Percentiles rank a stretch among this genome's conserved stretches.
Evolutionary conservation across 1,140 invertebrate genomes (phyloP).

Genomic region (Pseudomyrmex flavicornis): DNA sequence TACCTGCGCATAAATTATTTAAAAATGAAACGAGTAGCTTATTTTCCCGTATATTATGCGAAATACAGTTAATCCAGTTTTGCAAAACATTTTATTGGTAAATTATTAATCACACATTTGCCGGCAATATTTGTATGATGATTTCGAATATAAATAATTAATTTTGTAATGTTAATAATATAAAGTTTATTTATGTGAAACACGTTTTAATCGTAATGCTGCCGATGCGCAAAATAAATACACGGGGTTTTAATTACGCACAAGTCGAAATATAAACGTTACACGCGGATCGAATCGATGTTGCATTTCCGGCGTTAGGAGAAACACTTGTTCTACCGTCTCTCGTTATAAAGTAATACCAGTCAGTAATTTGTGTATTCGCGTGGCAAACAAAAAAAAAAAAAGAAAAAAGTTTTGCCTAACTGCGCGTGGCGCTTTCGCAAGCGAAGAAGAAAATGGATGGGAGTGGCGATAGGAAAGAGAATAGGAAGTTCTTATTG

Average conservation of each 20-base stretch:
- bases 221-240: slow-evolving; percentile 2
- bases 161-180: background rate
- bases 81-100: no score
- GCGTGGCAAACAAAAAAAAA: no score
- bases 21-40: background rate
- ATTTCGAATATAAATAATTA: slow-evolving; percentile 12
- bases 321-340: background rate
- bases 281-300: slow-evolving; percentile 1
- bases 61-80: background rate
- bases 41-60: background rate
- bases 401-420: slow-evolving; percentile 24
- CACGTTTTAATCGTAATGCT: background rate
- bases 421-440: slow-evolving; percentile 27
- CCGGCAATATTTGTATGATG: background rate
- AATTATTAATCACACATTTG: no score
- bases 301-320: background rate
- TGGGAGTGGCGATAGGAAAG: slow-evolving; percentile 38
- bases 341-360: slow-evolving; percentile 27
- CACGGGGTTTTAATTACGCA: background rate
- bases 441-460: slow-evolving; percentile 43
- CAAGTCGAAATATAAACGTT: background rate
- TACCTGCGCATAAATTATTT: background rate
- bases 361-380: slow-evolving; percentile 39
- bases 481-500: slow-evolving; percentile 52
- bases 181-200: slow-evolving; percentile 14